These are phyloP conservation scores for Schlechtendalia chinensis DNA, from an alignment of 1,140 invertebrate species.

Conservation along the genomic window DNA sequence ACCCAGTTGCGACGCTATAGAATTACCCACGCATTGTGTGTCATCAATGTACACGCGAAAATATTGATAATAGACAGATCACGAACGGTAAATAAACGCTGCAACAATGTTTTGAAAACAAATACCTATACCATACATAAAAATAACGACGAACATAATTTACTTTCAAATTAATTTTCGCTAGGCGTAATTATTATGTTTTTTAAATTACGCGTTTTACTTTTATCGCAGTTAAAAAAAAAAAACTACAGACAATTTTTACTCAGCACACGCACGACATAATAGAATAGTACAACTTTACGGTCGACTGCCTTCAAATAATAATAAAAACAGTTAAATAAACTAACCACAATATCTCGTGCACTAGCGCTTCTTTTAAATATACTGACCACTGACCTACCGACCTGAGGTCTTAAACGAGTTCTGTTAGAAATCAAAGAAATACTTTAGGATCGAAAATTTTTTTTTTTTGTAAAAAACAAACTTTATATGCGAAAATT, in stretches of 20 bases:
- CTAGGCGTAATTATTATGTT: conserved; percentile 3
- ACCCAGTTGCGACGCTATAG: neutral
- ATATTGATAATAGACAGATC: neutral
- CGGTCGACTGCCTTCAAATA: neutral
- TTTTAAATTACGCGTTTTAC: neutral
- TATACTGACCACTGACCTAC: neutral
- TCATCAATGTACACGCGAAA: neutral
- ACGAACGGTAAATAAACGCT: neutral
- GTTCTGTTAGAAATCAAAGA: neutral
- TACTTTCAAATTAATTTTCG: too few relatives aligned
- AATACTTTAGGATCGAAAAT: neutral
- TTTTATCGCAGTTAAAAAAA: neutral
- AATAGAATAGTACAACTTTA: neutral
- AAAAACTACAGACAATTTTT: neutral
- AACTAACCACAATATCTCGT: neutral
- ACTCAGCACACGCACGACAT: neutral
- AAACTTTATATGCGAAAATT: neutral
- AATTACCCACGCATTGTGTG: neutral
- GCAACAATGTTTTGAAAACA: neutral
- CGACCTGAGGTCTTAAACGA: neutral
- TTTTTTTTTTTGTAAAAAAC: neutral
- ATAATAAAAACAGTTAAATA: neutral
- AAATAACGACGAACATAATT: too few relatives aligned
- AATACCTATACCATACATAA: too few relatives aligned
- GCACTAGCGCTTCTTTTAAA: neutral